Base-by-base conservation (phyloP, 2,797 vertebrate genomes). In the Rhabdophis nuchalis region DNA sequence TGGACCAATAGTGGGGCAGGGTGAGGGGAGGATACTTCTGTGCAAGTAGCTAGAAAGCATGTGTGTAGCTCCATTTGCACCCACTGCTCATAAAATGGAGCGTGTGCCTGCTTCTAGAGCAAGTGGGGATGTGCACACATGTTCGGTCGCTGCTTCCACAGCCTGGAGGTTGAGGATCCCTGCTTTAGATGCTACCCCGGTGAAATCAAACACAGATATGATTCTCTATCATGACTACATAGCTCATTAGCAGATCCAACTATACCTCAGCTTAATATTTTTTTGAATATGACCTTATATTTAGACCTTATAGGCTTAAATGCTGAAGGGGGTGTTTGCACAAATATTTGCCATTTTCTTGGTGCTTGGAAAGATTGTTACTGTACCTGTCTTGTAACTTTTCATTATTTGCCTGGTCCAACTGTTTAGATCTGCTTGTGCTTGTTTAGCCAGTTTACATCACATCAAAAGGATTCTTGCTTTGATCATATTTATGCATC, bases 21-120 rank as follows among this genome's bases (percentile, higher is more conserved):
- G 1, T 0, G 2, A 2, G 6, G 16, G 16, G n/a, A 36, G 14
- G 5, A 2, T 1, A 16, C 14, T 68, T 36, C n/a, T 36, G 7
- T 0, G 7, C 16, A 18, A 72, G 16, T 18, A 16, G 68, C 64
- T 72, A 32, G 64, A 13, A 68, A 32, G 64, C 14, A 0, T 68
- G n/a, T 6, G 64, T 68, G n/a, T 14, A 68, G n/a, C 14, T 68
- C 61, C 13, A 68, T 68, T 68, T 36, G n/a, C 1, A 2, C 6
- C n/a, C 68, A 32, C 32, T 3, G 7, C 32, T 72, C n/a, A 1
- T 32, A 27, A n/a, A n/a, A 64, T 64, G n/a, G n/a, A 61, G 3
- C n/a, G 16, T n/a, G 18, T 68, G 64, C n/a, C n/a, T 18, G 6
- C 64, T 68, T 32, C n/a, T 68, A 32, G 16, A 32, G 14, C 13